Conservation (phyloP, 2,888 invertebrate genomes). For the Pseudoips prasinana region DNA sequence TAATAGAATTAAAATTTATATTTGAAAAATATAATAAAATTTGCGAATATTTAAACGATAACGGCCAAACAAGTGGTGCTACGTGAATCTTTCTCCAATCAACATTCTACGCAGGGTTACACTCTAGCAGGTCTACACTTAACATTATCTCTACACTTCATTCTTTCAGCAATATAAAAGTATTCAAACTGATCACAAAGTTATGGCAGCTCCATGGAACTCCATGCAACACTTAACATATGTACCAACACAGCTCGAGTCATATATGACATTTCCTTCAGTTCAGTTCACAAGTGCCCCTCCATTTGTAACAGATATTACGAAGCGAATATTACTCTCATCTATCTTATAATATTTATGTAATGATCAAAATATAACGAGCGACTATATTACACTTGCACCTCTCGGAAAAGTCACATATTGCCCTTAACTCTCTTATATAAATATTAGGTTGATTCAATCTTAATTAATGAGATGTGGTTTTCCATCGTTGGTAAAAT, state of each 20-base stretch:
- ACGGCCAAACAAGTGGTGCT: constrained; percentile 40
- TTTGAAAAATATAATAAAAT: constrained; percentile 44
- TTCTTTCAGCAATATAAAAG: constrained; percentile 78
- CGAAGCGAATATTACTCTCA: constrained; percentile 51
- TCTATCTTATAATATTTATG: constrained; percentile 32
- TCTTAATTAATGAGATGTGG: constrained; percentile 79
- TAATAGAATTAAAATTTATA: constrained; percentile 27
- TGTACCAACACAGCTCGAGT: constrained; percentile 61
- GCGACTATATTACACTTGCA: constrained; percentile 48
- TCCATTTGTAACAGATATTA: constrained; percentile 42
- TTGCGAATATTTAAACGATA: constrained; percentile 51
- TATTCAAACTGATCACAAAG: constrained; percentile 81
- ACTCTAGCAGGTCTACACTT: constrained; percentile 79
- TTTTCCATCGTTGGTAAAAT: constrained; percentile 75
- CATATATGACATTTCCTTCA: constrained; percentile 68
- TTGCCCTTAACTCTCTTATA: constrained; percentile 58
- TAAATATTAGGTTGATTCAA: constrained; percentile 64
- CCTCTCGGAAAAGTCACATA: constrained; percentile 67
- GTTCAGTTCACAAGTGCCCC: constrained; percentile 55
- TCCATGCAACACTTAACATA: constrained; percentile 70
- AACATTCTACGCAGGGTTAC: constrained; percentile 65
- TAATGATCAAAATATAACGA: constrained; percentile 37
- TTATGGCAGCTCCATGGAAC: constrained; percentile 79
- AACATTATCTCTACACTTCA: constrained; percentile 70
- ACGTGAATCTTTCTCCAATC: constrained; percentile 68